These are phyloP conservation scores for Silurus glanis DNA, from an alignment of 2,113 vertebrate genomes.

Conservation along the genomic window DNA sequence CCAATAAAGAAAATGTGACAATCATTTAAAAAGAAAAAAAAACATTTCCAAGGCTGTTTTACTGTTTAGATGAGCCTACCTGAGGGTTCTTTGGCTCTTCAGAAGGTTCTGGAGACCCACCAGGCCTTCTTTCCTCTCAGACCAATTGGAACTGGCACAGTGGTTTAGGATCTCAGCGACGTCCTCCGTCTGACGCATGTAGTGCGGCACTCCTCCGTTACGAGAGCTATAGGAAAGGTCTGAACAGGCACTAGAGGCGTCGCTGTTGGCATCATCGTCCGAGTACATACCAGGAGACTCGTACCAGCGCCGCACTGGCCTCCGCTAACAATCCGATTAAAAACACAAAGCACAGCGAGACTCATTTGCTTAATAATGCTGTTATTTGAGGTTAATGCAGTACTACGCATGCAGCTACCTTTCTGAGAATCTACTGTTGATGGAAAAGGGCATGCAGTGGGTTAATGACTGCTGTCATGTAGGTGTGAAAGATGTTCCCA, in stretches of 20 bases:
- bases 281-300: slow-evolving; percentile 89
- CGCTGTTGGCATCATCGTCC: slow-evolving; percentile 90
- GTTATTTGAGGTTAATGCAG: neutral
- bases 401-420: neutral
- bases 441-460: slow-evolving; percentile 21
- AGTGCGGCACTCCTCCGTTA: slow-evolving; percentile 81
- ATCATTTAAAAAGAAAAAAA: neutral
- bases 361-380: neutral
- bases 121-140: slow-evolving; percentile 90
- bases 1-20: neutral
- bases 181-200: slow-evolving; percentile 87
- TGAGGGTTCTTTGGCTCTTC: slow-evolving; percentile 85
- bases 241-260: slow-evolving; percentile 89
- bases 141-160: slow-evolving; percentile 91
- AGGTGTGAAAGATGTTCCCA: too few relatives aligned
- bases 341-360: slow-evolving; percentile 1
- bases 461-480: neutral
- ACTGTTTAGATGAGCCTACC: slow-evolving; percentile 62
- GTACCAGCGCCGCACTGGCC: slow-evolving; percentile 81
- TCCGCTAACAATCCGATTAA: slow-evolving; percentile 71
- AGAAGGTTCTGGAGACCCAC: slow-evolving; percentile 85
- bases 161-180: slow-evolving; percentile 91
- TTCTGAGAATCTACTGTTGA: neutral
- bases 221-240: slow-evolving; percentile 88
- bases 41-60: neutral